Evolutionary conservation across 2,113 vertebrate species (phyloP), one percentile per base, ranked within the genome.

Genomic region (Miniopterus natalensis): DNA sequence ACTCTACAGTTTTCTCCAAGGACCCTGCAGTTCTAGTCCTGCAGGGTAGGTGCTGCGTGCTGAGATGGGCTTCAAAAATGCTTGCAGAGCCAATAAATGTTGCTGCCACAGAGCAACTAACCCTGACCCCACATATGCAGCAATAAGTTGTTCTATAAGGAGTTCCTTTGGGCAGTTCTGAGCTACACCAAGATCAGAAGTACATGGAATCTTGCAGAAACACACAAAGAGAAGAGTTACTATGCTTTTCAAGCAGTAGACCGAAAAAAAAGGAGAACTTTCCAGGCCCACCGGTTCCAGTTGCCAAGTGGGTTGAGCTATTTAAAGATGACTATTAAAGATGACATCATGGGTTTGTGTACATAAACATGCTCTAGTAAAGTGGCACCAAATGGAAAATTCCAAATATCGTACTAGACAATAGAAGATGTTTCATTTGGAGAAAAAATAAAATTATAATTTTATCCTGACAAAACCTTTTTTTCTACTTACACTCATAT

Each of bases 381-480:
- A 77, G 8, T 77, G 23, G 61, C 47, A 84, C 11, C 51, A 55
- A 77, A 18, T n/a, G 57, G 53, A n/a, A 92, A 86, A 61, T n/a
- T 92, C 25, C 5, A 85, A 75, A 84, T 71, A 84, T 61, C 49
- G 5, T 20, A 75, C 70, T n/a, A 90, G 81, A 90, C 63, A 70
- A 92, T 2, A 75, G 65, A 71, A 92, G 88, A 83, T 6, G 6
- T 83, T 92, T 85, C 78, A 45, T 75, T 66, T 73, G 55, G 45
- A 88, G 49, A 78, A 91, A 88, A 90, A 93, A 78, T 68, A 40
- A 81, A 75, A 49, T 57, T 27, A 10, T 51, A 40, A 94, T 47
- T 74, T 83, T 70, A 89, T 36, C 40, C 66, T 70, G 55, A 84
- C 53, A 68, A 93, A 89, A 49, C 6, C 4, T 53, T 57, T 53